Evolutionary conservation across 2,113 vertebrate species (phyloP).

Genomic region (Gavia stellata): DNA sequence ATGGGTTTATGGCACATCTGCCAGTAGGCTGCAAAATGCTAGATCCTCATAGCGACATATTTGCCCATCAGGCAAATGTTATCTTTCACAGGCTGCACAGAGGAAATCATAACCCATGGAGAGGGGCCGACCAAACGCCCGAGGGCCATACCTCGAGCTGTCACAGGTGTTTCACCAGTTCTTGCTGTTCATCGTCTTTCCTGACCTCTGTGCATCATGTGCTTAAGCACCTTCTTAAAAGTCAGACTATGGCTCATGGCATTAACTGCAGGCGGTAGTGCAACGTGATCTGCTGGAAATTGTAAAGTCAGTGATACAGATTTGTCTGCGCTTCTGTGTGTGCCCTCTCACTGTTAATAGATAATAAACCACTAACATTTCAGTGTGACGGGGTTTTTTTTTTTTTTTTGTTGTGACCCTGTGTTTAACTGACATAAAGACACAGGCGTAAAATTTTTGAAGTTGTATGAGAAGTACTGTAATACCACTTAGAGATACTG

Average conservation of each 20-base stretch:
- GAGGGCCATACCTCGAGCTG: neutral
- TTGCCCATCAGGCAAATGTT: neutral
- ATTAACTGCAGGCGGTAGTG: neutral
- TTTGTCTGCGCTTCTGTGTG: neutral
- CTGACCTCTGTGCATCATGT: neutral
- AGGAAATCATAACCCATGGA: neutral
- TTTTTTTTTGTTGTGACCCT: neutral
- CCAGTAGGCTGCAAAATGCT: neutral
- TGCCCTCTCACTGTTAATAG: neutral
- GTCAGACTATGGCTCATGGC: neutral
- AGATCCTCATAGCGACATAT: neutral
- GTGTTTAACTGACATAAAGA: conserved; percentile 51
- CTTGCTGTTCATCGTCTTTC: neutral
- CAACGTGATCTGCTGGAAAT: neutral
- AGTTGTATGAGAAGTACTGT: conserved; percentile 24
- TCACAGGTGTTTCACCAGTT: neutral
- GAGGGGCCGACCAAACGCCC: neutral
- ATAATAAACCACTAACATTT: conserved; percentile 42
- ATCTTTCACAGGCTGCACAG: neutral
- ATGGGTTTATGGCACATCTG: neutral
- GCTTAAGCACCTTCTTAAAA: neutral
- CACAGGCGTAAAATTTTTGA: conserved; percentile 30
- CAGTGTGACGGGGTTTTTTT: neutral
- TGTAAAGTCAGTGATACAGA: neutral
- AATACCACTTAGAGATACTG: conserved; percentile 42